Conservation (phyloP, 2,888 invertebrate species). For the Spodoptera picta region DNA sequence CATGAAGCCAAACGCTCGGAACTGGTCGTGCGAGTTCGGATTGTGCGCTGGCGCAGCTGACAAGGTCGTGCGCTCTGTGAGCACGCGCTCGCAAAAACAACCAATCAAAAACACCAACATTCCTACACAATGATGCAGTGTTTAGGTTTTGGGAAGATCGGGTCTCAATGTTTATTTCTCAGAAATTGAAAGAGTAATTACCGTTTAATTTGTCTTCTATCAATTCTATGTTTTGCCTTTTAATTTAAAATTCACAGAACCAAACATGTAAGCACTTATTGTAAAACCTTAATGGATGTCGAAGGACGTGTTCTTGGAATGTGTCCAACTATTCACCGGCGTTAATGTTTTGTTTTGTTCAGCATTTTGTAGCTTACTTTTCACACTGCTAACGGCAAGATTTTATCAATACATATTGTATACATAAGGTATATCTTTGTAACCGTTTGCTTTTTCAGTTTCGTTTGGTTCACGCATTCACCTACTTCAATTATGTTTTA, state of each 20-base stretch:
- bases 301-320: constrained; percentile 51
- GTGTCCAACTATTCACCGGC: constrained; percentile 49
- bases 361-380: constrained; percentile 42
- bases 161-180: constrained; percentile 38
- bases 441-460: constrained; percentile 10
- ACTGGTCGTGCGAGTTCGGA: constrained; percentile 81
- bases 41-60: constrained; percentile 75
- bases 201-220: too few species aligned
- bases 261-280: constrained; percentile 30
- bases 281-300: constrained; percentile 40
- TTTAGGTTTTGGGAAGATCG: constrained; percentile 65
- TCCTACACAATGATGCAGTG: constrained; percentile 71
- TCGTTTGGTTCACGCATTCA: constrained; percentile 2
- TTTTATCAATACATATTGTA: constrained; percentile 9
- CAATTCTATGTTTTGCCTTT: too few species aligned
- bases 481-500: constrained; percentile 27
- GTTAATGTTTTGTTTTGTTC: constrained; percentile 37
- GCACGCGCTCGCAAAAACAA: constrained; percentile 80
- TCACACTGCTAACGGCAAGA: constrained; percentile 16
- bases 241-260: constrained; percentile 19
- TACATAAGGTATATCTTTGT: neutral
- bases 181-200: constrained; percentile 18
- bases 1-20: constrained; percentile 58
- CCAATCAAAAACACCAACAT: constrained; percentile 72
- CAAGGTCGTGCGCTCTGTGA: constrained; percentile 80